Evolutionary conservation across 2,888 invertebrate genomes (phyloP).

Genomic region (Gari tellinella): DNA sequence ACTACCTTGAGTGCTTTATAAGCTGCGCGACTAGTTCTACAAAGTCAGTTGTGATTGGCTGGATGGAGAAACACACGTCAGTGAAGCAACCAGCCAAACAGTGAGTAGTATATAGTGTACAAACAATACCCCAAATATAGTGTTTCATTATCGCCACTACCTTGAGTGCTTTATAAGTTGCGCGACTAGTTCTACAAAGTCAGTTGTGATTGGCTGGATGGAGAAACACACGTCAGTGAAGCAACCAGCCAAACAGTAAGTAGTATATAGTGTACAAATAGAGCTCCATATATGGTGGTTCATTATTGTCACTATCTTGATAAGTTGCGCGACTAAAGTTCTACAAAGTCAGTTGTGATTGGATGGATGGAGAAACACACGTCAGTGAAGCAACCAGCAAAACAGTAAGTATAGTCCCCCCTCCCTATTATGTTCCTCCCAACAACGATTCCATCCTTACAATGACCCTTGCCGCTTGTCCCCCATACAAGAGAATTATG

Average conservation of each 20-base stretch:
- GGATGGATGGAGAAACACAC: conserved; percentile 84
- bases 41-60: conserved; percentile 83
- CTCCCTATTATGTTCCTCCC: no score
- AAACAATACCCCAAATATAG: no score
- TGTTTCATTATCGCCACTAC: conserved; percentile 82
- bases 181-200: conserved; percentile 81
- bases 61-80: conserved; percentile 83
- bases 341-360: conserved; percentile 81
- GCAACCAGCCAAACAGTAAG: conserved; percentile 57
- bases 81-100: conserved; percentile 55
- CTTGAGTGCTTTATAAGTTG: conserved; percentile 84
- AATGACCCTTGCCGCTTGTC: no score
- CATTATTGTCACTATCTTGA: no score
- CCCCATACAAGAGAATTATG: no score
- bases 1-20: conserved; percentile 83
- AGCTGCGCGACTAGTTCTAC: conserved; percentile 83
- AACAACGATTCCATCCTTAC: no score
- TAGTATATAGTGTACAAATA: no score
- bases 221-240: conserved; percentile 80
- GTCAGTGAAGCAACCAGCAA: conserved; percentile 53
- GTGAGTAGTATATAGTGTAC: conserved; percentile 35
- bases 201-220: conserved; percentile 84
- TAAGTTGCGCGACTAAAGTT: no score
- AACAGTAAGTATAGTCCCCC: conserved; percentile 62
- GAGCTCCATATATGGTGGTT: no score